Conservation (phyloP, 2,113 vertebrate species). For the Eurystomus gularis region DNA sequence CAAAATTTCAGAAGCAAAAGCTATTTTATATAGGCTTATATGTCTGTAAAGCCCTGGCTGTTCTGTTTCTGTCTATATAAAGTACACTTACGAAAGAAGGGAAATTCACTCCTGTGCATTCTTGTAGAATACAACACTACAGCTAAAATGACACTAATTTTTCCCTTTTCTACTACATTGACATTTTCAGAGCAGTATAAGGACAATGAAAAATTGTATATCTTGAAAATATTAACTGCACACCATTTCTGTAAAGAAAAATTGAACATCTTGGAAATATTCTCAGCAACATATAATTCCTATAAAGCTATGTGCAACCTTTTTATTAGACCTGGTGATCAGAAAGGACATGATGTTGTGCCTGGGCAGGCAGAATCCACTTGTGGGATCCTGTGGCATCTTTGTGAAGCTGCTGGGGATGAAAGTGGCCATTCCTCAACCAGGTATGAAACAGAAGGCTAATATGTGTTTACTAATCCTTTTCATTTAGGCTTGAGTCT, state of each 20-base stretch:
- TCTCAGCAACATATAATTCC: background rate
- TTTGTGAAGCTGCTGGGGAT: background rate
- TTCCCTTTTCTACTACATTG: background rate
- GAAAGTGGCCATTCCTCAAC: background rate
- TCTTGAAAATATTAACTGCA: background rate
- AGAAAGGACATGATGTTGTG: background rate
- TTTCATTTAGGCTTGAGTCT: background rate
- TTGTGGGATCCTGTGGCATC: background rate
- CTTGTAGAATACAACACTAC: background rate
- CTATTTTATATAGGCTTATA: background rate
- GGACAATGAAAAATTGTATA: background rate
- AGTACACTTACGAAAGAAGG: background rate
- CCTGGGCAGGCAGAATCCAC: background rate
- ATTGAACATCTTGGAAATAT: background rate
- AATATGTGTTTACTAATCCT: background rate
- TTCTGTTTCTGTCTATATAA: background rate
- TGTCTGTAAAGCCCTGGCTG: background rate
- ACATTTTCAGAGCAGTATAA: background rate
- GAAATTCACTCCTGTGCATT: background rate
- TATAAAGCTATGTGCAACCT: background rate
- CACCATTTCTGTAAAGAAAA: background rate
- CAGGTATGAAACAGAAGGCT: background rate
- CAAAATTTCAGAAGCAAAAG: background rate
- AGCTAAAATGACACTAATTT: background rate
- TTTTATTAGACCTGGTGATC: background rate